Evolutionary conservation across 2,113 vertebrate genomes (phyloP), one percentile per base, ranked within the genome.

Genomic region (Shinisaurus crocodilurus): DNA sequence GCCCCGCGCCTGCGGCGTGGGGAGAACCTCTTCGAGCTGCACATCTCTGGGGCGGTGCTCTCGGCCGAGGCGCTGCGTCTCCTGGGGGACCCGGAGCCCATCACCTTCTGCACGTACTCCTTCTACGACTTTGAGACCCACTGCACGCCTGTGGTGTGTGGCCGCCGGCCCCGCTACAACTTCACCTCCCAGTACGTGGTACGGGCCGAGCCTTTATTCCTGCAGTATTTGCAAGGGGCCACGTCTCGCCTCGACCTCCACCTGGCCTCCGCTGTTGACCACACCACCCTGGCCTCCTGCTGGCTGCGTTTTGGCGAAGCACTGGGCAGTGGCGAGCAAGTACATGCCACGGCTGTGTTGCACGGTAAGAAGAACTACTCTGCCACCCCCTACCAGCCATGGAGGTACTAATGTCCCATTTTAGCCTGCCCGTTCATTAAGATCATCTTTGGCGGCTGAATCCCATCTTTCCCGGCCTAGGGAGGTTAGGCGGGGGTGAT

Each of bases 71-170:
- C 97, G 4, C 96, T 98, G 80, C 94, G 94, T 18, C 89, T 94
- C 69, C 95, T 98, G 95, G 94, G 93, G 74, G 95, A 93, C 6
- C 74, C 94, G 6, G 96, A 97, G 57, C 94, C 97, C 1, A 92
- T 97, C 84, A 99, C 98, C 63, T 99, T 99, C 92, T 98, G 98
- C 93, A 98, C 98, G 6, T 98, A 98, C 70, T 95, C 96, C 85
- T 96, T 98, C 63, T 96, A 98, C 90, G 98, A 99, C 93, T 99
- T 98, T 84, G 98, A 99, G 96, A 97, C 97, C 69, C 98, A 98
- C 88, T 97, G 98, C 88, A 98, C 98, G 1, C 98, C 98, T 1
- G 89, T 98, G 76, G 97, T 96, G 85, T 95, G 94, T 1, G 98
- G 98, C 6, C 84, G 91, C 34, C 97, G 96, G 43, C 98, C 98